These are phyloP conservation scores for Ophion costatus DNA, from an alignment of 2,888 invertebrate genomes.

Conservation along the genomic window DNA sequence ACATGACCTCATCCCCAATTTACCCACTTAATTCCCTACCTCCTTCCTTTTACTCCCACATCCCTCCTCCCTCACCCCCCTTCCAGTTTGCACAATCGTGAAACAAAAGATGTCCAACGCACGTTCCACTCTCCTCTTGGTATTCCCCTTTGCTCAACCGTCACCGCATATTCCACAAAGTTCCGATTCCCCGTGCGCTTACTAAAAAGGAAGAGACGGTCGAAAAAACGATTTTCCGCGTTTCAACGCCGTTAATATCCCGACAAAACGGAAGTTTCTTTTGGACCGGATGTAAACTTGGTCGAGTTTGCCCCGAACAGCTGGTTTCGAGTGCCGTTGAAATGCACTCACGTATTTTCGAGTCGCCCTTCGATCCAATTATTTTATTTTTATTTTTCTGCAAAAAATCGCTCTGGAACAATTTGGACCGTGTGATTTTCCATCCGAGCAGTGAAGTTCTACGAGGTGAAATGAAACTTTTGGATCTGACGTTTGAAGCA, in stretches of 20 bases:
- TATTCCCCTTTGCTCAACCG: not conserved
- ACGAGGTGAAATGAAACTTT: constrained; percentile 5
- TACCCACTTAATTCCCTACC: not conserved
- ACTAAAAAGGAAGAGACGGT: not conserved
- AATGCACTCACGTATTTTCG: not conserved
- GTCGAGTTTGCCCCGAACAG: not conserved
- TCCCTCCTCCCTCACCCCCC: not conserved
- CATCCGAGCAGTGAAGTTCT: not conserved
- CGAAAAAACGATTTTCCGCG: constrained; percentile 16
- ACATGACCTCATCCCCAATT: constrained; percentile 20
- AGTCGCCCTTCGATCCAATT: not conserved
- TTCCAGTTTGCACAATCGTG: constrained; percentile 37
- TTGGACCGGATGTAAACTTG: constrained; percentile 16
- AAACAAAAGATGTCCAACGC: not conserved
- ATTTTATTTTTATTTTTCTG: no score
- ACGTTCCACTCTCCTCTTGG: not conserved
- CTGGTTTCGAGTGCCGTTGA: constrained; percentile 11
- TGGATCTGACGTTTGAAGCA: not conserved
- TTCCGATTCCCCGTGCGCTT: constrained; percentile 13
- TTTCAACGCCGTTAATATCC: constrained; percentile 2
- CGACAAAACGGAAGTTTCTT: constrained; percentile 35
- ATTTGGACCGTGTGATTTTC: not conserved
- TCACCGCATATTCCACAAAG: not conserved
- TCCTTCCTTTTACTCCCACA: not conserved
- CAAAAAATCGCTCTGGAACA: not conserved